Conservation (phyloP, 2,113 vertebrate species). For the Ovis canadensis region DNA sequence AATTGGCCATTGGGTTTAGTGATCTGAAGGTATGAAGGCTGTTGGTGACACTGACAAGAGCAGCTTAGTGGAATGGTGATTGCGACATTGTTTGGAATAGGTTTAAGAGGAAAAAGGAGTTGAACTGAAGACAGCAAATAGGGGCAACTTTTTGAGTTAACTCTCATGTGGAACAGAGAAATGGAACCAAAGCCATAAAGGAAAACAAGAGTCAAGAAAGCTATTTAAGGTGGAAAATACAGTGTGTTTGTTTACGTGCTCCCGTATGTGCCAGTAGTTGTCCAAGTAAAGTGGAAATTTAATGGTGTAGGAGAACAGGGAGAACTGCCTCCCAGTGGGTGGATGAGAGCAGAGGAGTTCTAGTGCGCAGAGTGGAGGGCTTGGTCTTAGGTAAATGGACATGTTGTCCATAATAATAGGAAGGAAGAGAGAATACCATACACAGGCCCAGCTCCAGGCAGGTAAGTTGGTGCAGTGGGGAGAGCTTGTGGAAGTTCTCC, state of each 20-base stretch:
- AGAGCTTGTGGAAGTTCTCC: neutral
- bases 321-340: neutral
- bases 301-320: neutral
- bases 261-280: neutral
- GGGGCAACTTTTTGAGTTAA: neutral
- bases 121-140: neutral
- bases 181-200: neutral
- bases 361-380: neutral
- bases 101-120: neutral
- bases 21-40: neutral
- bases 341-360: neutral
- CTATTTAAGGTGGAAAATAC: neutral
- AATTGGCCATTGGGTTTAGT: neutral
- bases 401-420: fast-evolving
- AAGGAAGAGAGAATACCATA: neutral
- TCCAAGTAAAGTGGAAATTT: neutral
- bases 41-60: neutral
- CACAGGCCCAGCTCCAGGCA: neutral
- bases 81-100: neutral
- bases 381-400: neutral
- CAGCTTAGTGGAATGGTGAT: neutral
- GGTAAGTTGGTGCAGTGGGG: neutral
- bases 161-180: neutral
- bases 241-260: neutral
- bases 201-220: neutral